Percentiles rank a stretch among this genome's conserved stretches.
phyloP scores from a whole-genome alignment of 2,888 invertebrate genomes.

The Julus scandinavius region DNA sequence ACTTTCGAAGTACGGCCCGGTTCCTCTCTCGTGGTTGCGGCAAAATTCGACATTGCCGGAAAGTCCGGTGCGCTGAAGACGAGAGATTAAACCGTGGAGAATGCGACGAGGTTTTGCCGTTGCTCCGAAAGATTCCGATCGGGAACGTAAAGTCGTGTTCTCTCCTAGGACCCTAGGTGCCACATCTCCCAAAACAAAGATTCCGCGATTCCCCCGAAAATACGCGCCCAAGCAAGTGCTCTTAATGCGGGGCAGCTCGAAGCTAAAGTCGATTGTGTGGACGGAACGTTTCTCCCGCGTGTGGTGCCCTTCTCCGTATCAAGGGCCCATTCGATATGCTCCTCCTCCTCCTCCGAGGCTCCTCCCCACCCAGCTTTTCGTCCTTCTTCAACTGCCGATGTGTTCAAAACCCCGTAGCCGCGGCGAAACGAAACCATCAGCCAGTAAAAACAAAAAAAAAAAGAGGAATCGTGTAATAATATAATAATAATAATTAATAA shows the following conservation, averaged over 20 bases:
- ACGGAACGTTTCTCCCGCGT: not conserved
- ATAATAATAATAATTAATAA: not conserved
- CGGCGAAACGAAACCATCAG: not conserved
- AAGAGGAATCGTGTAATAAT: conserved; percentile 1
- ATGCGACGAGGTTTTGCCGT: no score
- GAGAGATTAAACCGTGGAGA: no score
- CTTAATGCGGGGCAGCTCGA: not conserved
- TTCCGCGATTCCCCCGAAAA: not conserved
- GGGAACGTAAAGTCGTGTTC: no score
- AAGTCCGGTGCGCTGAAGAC: no score
- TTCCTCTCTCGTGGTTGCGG: no score
- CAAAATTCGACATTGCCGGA: no score
- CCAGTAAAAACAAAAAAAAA: not conserved
- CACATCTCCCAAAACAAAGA: no score
- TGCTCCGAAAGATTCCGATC: no score
- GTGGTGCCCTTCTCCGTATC: not conserved
- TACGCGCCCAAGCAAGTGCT: not conserved
- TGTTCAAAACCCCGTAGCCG: not conserved
- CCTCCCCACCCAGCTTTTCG: not conserved
- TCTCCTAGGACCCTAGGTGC: no score
- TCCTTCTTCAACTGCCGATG: not conserved
- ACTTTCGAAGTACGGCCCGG: no score
- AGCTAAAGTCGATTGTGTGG: not conserved
- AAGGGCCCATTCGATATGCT: no score
- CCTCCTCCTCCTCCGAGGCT: not conserved